Evolutionary conservation across 2,113 vertebrate species (phyloP), one percentile per base, ranked within the genome.

Genomic region (Atherinomorus stipes): DNA sequence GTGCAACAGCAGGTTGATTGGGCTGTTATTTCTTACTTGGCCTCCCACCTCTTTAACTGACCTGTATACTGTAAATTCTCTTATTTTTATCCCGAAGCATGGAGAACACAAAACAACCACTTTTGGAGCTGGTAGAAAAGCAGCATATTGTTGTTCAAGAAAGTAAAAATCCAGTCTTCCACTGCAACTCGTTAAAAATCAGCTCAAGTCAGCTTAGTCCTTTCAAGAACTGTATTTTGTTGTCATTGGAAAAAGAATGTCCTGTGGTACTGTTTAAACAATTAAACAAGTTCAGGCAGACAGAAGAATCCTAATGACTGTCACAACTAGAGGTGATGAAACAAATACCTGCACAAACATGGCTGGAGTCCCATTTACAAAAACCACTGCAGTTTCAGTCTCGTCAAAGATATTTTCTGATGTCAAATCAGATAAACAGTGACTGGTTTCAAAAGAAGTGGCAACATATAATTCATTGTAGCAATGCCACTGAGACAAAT

Each of bases 221-320:
- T 25, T 13, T 4, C 0, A 2, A 23, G 37, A n/a, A n/a, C n/a
- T n/a, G n/a, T 25, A 23, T n/a, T 51, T 25, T 22, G 13, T 13
- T 15, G 9, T n/a, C 18, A 26, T 60, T 26, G 7, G 22, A 1
- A n/a, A 60, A 51, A 56, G 3, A 57, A 64, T 23, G 50, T 0
- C 22, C 71, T 4, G 3, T 2, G 2, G 23, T 56, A 45, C 70
- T 23, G n/a, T 42, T 78, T 25, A 19, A 25, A 23, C n/a, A 64
- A 52, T 26, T 12, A 57, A 68, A 76, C 83, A 81, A 79, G 85
- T 85, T 65, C 7, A 45, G 76, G 76, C 81, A 78, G 22, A 31
- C 4, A 42, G 23, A 65, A 44, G 21, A 23, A 22, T 40, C 4
- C 11, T 58, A 11, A 63, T 23, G 19, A 64, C 38, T 15, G 54